A percentile compares a stretch with the other conserved stretches of the same genome.
These are phyloP conservation scores for Sympetrum striolatum DNA, from an alignment of 2,888 invertebrate genomes.

Conservation along the genomic window DNA sequence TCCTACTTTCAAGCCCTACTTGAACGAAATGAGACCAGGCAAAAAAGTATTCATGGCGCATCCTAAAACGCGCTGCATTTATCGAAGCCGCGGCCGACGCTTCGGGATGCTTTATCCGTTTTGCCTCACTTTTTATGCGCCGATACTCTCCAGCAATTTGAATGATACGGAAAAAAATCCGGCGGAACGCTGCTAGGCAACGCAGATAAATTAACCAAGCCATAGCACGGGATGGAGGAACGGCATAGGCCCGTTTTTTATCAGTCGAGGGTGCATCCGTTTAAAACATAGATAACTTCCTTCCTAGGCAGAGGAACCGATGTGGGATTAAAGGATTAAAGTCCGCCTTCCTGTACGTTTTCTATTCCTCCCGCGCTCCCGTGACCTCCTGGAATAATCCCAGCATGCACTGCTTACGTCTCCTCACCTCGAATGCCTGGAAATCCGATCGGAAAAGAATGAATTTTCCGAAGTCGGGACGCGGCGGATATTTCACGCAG, in stretches of 20 bases:
- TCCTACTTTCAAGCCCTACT: too few species aligned
- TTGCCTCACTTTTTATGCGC: too few species aligned
- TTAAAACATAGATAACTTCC: not conserved
- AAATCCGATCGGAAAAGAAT: not conserved
- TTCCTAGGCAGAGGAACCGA: not conserved
- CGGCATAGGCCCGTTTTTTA: not conserved
- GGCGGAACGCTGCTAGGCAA: too few species aligned
- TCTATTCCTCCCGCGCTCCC: not conserved
- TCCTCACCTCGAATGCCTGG: not conserved
- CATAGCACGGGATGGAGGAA: not conserved
- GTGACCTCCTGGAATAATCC: not conserved
- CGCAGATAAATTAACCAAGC: too few species aligned
- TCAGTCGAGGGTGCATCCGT: not conserved
- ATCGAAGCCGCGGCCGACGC: too few species aligned
- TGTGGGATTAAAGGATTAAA: not conserved
- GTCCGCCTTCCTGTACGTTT: not conserved
- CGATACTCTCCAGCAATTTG: too few species aligned
- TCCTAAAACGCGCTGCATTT: too few species aligned
- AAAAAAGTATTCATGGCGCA: too few species aligned
- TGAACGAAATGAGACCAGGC: too few species aligned
- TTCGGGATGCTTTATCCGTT: too few species aligned
- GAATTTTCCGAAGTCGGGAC: not conserved
- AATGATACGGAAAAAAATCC: too few species aligned
- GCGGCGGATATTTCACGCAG: not conserved
- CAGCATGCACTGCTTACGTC: not conserved